phyloP scores from a whole-genome alignment of 2,888 invertebrate species.

The Erynnis tages region DNA sequence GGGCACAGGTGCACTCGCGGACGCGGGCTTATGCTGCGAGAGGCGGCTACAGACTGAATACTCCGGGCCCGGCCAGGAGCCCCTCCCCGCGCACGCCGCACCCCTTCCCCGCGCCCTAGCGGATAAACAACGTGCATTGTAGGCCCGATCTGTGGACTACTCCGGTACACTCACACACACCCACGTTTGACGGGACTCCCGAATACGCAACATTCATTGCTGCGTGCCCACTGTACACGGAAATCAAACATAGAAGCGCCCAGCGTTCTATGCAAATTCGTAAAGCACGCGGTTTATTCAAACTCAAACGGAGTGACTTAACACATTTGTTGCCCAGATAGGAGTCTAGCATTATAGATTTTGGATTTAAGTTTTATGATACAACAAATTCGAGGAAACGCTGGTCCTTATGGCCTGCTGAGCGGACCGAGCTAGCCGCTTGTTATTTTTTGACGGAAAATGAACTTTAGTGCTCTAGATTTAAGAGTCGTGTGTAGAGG shows the following conservation, averaged over 20 bases:
- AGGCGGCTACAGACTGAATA: conserved; percentile 57
- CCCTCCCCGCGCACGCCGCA: conserved; percentile 39
- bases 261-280: neutral
- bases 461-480: neutral
- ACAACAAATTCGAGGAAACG: conserved; percentile 52
- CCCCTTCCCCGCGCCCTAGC: conserved; percentile 59
- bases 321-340: conserved; percentile 65
- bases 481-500: neutral
- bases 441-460: neutral
- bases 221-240: conserved; percentile 10
- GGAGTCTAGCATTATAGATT: conserved; percentile 71
- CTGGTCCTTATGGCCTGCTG: conserved; percentile 29
- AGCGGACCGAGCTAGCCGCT: neutral
- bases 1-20: conserved; percentile 63
- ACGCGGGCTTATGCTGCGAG: conserved; percentile 56
- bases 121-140: conserved; percentile 81
- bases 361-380: conserved; percentile 62
- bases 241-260: conserved; percentile 30
- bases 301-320: conserved; percentile 47
- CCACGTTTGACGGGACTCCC: conserved; percentile 43
- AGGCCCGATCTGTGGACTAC: conserved; percentile 71
- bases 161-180: conserved; percentile 54
- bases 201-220: conserved; percentile 33
- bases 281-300: conserved; percentile 27
- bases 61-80: conserved; percentile 74